phyloP scores from a whole-genome alignment of 2,888 invertebrate genomes.

The Stenchaetothrips biformis region DNA sequence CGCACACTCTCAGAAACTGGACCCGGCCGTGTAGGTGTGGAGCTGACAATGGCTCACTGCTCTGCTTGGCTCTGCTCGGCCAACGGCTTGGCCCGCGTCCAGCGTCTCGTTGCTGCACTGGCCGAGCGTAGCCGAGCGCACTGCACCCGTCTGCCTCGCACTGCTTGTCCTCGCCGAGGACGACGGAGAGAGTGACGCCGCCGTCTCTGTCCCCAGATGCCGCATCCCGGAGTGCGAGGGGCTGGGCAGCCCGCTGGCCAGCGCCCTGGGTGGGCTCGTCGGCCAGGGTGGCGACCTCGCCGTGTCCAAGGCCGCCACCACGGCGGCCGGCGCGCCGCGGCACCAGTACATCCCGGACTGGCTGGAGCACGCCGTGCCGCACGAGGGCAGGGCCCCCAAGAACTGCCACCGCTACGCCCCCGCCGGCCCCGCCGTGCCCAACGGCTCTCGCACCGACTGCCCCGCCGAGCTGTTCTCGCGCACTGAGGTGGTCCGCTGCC shows the following conservation, averaged over 20 bases:
- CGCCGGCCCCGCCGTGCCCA: not conserved
- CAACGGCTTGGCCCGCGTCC: not conserved
- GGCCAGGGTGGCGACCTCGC: no score
- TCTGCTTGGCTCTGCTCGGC: not conserved
- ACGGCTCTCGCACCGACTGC: not conserved
- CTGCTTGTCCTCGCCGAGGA: not conserved
- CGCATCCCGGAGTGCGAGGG: conserved; percentile 11
- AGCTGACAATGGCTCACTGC: not conserved
- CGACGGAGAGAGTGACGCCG: not conserved
- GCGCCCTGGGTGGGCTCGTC: not conserved
- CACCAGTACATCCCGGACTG: conserved; percentile 4
- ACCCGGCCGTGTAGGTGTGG: not conserved
- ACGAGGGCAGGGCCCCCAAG: not conserved
- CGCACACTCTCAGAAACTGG: no score
- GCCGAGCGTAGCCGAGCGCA: not conserved
- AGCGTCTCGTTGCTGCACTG: not conserved
- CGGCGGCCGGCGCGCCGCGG: not conserved
- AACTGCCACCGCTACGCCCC: conserved; percentile 17
- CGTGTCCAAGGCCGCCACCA: no score
- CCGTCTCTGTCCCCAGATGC: not conserved
- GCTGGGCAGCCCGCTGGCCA: not conserved
- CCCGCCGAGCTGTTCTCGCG: not conserved
- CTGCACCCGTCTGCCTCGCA: not conserved
- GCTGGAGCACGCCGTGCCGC: conserved; percentile 7
- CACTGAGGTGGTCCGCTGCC: conserved; percentile 37